Base-by-base conservation (phyloP, 2,888 invertebrate genomes). In the Plebejus melissa region DNA sequence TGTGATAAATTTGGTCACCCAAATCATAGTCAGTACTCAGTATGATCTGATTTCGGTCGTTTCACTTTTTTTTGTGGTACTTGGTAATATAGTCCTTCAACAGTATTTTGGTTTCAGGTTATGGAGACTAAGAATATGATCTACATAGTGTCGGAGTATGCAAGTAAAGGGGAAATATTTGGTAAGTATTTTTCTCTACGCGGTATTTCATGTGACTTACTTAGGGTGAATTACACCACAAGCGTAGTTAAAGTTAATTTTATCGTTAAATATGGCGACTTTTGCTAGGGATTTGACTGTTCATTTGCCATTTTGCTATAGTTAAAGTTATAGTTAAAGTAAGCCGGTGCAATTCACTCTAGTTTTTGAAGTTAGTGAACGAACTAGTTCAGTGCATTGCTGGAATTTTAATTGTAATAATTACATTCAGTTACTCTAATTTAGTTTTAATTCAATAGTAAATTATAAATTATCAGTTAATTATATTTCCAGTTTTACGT, bases 81-180 rank as follows among this genome's bases (percentile, higher is more conserved):
- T 32, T 32, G 32, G 0, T 32, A 32, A 32, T 1, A 32, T 32
- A 32, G 28, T 65, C 60, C 11, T 32, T 65, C 4, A 65, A 32
- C 1, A 13, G 4, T 32, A 13, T 41, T 80, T 79, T 87, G 85
- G 84, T 94, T 94, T 58, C 93, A 98, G 98, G 98, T 99, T 85
- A 99, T 99, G 98, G 98, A 99, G 94, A 98, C 99, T 77, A 98
- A 98, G 89, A 98, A 98, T 90, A 98, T 98, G 97, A 97, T 99
- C 87, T 99, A 99, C 93, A 97, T 99, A 87, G 99, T 99, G 80
- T 99, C 98, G 78, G 99, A 99, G 91, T 99, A 98, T 89, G 99
- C 99, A 80, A 98, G 97, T 87, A 97, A 98, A 92, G 99, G 99
- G 82, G 99, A 99, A 94, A 98, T 99, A 90, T 99, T 99, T 94